Conservation (phyloP, 2,797 vertebrate species). For the Hippocampus kuda region DNA sequence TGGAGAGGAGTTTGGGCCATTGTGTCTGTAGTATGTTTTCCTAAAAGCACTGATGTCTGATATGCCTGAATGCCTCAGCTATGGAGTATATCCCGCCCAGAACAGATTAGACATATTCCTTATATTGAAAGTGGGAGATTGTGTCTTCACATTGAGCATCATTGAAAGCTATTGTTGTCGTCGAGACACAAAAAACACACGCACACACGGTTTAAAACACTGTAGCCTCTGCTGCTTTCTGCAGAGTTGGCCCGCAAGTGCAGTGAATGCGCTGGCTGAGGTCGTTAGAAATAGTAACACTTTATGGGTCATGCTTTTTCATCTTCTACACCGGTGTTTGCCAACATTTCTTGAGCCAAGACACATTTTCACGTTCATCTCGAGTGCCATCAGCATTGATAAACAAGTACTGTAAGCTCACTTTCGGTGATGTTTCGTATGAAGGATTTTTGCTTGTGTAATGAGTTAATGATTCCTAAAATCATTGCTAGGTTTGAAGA, state of each 20-base stretch:
- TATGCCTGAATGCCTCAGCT: constrained; percentile 59
- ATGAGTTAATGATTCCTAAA: constrained; percentile 1
- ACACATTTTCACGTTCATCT: neutral
- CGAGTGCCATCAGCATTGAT: neutral
- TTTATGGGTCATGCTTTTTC: neutral
- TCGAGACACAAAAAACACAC: neutral
- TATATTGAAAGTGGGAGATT: constrained; percentile 45
- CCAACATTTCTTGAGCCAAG: neutral
- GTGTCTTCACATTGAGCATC: constrained; percentile 39
- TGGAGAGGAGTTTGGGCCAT: constrained; percentile 69
- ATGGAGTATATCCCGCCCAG: constrained; percentile 33
- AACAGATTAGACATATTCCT: constrained; percentile 30
- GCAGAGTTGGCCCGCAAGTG: neutral
- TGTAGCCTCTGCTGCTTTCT: neutral
- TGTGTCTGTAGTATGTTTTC: constrained; percentile 72
- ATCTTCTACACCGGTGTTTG: neutral
- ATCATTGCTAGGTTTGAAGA: neutral
- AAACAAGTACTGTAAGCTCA: neutral
- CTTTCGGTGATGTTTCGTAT: constrained; percentile 14
- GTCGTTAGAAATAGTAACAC: neutral
- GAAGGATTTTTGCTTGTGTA: constrained; percentile 13
- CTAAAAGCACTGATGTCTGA: constrained; percentile 93
- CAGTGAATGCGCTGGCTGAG: neutral
- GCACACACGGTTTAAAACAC: constrained; percentile 8
- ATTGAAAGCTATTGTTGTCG: constrained; percentile 18